Conservation (phyloP, 2,888 invertebrate species). For the Heliconius sara region DNA sequence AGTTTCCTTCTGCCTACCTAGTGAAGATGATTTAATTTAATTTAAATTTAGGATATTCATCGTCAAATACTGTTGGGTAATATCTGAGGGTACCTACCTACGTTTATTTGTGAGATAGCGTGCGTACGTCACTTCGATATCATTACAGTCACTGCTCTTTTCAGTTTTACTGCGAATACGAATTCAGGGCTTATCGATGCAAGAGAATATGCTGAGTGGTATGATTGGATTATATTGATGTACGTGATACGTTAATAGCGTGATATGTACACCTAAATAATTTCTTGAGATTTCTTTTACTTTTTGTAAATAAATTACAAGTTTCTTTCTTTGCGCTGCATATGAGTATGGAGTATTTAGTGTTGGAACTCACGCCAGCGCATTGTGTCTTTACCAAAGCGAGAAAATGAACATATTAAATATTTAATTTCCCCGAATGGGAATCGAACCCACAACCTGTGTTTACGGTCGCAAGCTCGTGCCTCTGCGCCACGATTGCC, state of each 20-base stretch:
- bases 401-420: too few relatives aligned
- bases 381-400: too few relatives aligned
- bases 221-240: slow-evolving; percentile 6
- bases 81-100: not conserved
- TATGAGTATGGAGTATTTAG: not conserved
- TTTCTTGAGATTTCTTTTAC: not conserved
- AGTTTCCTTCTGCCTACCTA: too few relatives aligned
- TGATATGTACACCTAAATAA: not conserved
- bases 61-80: slow-evolving; percentile 22
- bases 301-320: not conserved
- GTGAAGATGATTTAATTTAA: not conserved
- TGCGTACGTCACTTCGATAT: slow-evolving; percentile 31
- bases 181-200: slow-evolving; percentile 37
- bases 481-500: too few relatives aligned
- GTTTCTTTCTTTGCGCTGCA: too few relatives aligned
- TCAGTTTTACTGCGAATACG: slow-evolving; percentile 30
- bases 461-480: too few relatives aligned
- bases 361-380: too few relatives aligned
- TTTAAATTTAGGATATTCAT: slow-evolving; percentile 8
- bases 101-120: slow-evolving; percentile 23
- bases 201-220: slow-evolving; percentile 36
- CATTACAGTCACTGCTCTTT: slow-evolving; percentile 36
- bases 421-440: too few relatives aligned
- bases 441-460: too few relatives aligned
- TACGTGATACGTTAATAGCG: not conserved